These are phyloP conservation scores for Himalopsyche tibetana DNA, from an alignment of 2,888 invertebrate species.

Conservation along the genomic window DNA sequence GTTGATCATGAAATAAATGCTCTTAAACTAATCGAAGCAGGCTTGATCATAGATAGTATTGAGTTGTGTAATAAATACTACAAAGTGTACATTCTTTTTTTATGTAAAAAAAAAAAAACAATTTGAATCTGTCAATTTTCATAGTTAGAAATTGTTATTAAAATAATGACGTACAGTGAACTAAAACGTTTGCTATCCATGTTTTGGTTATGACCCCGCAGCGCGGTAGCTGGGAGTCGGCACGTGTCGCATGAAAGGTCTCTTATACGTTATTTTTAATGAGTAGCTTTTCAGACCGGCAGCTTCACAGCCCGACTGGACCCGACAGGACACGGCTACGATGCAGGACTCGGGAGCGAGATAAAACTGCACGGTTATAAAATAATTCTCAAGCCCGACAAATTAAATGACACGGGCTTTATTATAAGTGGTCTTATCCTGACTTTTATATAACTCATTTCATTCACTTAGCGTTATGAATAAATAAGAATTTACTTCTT, in stretches of 20 bases:
- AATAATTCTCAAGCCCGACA: neutral
- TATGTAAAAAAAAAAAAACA: too few relatives aligned
- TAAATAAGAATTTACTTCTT: neutral
- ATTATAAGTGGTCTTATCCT: conserved; percentile 6
- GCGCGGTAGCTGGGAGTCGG: neutral
- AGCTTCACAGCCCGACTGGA: neutral
- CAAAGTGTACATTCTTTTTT: too few relatives aligned
- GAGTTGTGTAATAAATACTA: too few relatives aligned
- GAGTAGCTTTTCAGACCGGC: conserved; percentile 4
- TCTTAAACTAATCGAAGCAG: too few relatives aligned
- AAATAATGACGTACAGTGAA: too few relatives aligned
- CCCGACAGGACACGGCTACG: neutral
- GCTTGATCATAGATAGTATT: too few relatives aligned
- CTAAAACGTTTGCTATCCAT: neutral
- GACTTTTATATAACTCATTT: neutral
- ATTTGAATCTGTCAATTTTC: too few relatives aligned
- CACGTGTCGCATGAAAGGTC: conserved; percentile 20
- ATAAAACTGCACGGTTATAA: neutral
- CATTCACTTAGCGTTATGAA: conserved; percentile 7
- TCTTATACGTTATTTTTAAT: conserved; percentile 13
- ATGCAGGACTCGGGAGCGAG: neutral
- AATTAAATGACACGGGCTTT: conserved; percentile 41
- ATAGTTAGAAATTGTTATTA: too few relatives aligned
- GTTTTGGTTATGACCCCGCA: neutral
- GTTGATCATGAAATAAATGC: too few relatives aligned